A percentile compares a stretch with the other conserved stretches of the same genome.
phyloP scores from a whole-genome alignment of 2,113 vertebrate species.

The Lates calcarifer region DNA sequence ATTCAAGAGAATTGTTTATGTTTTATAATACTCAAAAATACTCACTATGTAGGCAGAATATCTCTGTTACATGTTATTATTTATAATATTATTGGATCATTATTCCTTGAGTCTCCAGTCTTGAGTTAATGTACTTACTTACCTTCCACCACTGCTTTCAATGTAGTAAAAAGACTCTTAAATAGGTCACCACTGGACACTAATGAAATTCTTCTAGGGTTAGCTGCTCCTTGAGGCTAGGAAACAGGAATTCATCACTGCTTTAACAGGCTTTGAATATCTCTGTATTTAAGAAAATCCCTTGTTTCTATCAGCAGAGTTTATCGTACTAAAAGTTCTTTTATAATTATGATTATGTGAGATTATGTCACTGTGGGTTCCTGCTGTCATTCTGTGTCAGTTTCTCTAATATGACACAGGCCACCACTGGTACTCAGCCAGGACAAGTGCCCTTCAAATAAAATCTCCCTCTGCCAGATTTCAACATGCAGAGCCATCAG shows the following conservation, averaged over 20 bases:
- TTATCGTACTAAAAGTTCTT: conserved; percentile 7
- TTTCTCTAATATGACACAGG: conserved; percentile 39
- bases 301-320: neutral
- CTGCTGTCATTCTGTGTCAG: conserved; percentile 49
- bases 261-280: neutral
- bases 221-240: neutral
- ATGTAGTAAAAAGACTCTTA: neutral
- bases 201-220: neutral
- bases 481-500: conserved; percentile 53
- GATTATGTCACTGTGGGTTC: conserved; percentile 22
- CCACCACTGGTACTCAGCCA: conserved; percentile 59
- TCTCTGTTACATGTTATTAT: too few species aligned
- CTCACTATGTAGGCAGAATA: too few species aligned
- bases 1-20: too few species aligned
- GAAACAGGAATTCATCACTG: neutral
- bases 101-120: too few species aligned
- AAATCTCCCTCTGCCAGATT: conserved; percentile 54
- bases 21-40: too few species aligned
- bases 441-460: conserved; percentile 68
- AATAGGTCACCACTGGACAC: neutral
- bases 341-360: neutral
- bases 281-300: neutral
- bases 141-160: neutral
- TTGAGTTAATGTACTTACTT: neutral
- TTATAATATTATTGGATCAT: too few species aligned